phyloP scores from a whole-genome alignment of 2,888 invertebrate genomes.

The Caenorhabditis panamensis region DNA sequence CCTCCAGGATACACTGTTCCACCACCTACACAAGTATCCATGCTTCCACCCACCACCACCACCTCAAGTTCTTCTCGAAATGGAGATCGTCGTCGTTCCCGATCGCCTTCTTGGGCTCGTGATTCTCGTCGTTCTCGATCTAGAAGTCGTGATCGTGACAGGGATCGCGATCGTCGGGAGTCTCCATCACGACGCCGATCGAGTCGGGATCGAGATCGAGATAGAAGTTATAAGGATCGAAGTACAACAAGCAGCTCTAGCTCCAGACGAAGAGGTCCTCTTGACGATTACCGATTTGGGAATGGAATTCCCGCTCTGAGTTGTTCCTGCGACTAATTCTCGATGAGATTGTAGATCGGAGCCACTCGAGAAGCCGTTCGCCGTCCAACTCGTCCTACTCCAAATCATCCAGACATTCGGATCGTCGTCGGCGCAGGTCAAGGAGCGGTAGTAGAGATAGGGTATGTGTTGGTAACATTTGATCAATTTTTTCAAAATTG shows the following conservation, averaged over 20 bases:
- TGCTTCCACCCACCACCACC: too few relatives aligned
- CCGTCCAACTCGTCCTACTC: constrained; percentile 30
- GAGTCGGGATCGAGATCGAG: constrained; percentile 34
- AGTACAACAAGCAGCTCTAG: too few relatives aligned
- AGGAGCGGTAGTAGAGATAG: constrained; percentile 50
- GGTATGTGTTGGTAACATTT: constrained; percentile 20
- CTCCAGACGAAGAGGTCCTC: constrained; percentile 59
- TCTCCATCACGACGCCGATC: constrained; percentile 17
- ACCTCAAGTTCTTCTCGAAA: neutral
- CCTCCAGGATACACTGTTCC: constrained; percentile 29
- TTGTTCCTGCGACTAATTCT: constrained; percentile 46
- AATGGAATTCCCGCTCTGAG: neutral
- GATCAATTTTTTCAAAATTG: neutral
- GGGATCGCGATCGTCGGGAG: too few relatives aligned
- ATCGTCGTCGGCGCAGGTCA: constrained; percentile 37
- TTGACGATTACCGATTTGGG: neutral
- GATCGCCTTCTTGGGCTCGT: constrained; percentile 52
- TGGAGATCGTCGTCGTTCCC: constrained; percentile 18
- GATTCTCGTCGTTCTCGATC: constrained; percentile 47
- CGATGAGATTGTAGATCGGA: constrained; percentile 63
- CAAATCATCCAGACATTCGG: constrained; percentile 24
- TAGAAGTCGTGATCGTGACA: constrained; percentile 15
- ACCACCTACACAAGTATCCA: neutral
- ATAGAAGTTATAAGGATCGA: constrained; percentile 14
- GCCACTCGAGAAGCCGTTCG: constrained; percentile 50